Evolutionary conservation across 2,888 invertebrate genomes (phyloP).

Genomic region (Dolichopus griseipennis): DNA sequence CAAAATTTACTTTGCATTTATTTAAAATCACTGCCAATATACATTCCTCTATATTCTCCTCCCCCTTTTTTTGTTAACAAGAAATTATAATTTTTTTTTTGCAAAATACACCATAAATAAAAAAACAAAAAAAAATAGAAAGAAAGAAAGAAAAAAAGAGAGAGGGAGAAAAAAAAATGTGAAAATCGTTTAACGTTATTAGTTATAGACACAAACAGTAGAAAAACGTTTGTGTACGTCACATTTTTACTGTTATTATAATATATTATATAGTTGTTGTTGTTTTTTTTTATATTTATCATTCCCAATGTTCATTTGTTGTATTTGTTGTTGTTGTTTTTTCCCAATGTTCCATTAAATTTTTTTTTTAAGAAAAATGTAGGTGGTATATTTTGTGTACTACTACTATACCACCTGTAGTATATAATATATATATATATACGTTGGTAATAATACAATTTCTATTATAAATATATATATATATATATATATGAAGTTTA

Average conservation of each 20-base stretch:
- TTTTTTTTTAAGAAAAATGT: too few species aligned
- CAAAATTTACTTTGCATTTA: too few species aligned
- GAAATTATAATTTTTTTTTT: too few species aligned
- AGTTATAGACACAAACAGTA: background rate
- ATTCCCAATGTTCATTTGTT: background rate
- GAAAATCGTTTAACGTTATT: slow-evolving; percentile 2
- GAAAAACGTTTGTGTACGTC: background rate
- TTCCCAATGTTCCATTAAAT: background rate
- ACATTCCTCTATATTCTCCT: too few species aligned
- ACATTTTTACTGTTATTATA: background rate
- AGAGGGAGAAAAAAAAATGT: background rate
- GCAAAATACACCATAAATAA: background rate
- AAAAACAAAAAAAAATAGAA: background rate
- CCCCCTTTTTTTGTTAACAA: too few species aligned
- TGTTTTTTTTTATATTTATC: background rate
- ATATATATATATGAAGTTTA: background rate
- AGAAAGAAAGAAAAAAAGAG: background rate
- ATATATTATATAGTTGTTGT: background rate
- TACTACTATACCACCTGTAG: too few species aligned
- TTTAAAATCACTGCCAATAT: too few species aligned
- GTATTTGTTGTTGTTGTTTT: too few species aligned
- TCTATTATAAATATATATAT: background rate
- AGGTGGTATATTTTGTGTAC: too few species aligned
- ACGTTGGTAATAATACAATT: too few species aligned
- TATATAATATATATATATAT: too few species aligned